phyloP scores from a whole-genome alignment of 2,113 vertebrate genomes.

The Panthera leo region DNA sequence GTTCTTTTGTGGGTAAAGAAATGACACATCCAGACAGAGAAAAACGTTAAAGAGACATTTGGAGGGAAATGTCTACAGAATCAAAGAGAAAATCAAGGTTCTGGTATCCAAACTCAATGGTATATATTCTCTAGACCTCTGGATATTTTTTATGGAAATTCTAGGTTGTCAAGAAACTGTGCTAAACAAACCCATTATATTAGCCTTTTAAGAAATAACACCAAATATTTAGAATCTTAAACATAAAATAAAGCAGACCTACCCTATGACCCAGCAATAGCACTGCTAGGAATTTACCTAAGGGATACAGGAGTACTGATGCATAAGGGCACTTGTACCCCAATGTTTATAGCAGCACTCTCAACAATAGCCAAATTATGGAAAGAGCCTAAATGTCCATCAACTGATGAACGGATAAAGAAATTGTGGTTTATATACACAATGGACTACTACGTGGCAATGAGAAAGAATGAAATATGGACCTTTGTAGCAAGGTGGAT shows the following conservation, averaged over 20 bases:
- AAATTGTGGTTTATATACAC: too few species aligned
- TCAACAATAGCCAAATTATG: too few species aligned
- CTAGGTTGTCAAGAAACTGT: not conserved
- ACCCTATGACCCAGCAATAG: too few species aligned
- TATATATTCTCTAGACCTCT: not conserved
- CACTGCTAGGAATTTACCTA: too few species aligned
- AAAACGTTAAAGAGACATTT: not conserved
- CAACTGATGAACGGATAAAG: too few species aligned
- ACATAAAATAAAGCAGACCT: not conserved
- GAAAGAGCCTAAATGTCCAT: too few species aligned
- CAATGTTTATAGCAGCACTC: too few species aligned
- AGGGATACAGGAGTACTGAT: too few species aligned
- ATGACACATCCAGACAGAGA: not conserved
- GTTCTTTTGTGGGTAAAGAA: not conserved
- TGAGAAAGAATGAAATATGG: too few species aligned
- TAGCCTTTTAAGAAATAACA: conserved; percentile 1
- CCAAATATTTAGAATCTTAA: conserved; percentile 12
- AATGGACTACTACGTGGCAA: too few species aligned
- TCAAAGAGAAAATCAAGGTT: not conserved
- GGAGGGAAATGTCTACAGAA: not conserved
- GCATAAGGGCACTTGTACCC: too few species aligned
- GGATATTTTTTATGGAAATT: not conserved
- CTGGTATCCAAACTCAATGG: not conserved
- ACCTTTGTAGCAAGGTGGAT: too few species aligned
- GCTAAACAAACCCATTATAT: not conserved